Base-by-base conservation (phyloP, 2,888 invertebrate species). In the Eilema griseolum region DNA sequence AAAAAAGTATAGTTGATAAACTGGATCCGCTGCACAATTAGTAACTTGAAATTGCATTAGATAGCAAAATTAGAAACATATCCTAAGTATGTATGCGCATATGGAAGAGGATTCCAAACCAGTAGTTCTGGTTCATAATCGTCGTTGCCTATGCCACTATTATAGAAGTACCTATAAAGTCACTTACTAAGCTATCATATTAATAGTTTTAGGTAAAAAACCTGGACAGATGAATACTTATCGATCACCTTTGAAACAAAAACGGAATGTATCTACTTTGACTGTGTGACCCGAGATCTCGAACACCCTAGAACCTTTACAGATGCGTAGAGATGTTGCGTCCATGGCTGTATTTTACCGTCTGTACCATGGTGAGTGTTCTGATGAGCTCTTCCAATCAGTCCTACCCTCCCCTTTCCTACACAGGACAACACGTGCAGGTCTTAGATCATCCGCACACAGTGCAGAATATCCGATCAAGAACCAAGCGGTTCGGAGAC, bases 91-190 rank as follows among this genome's bases (percentile, higher is more conserved):
- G 24, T 31, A 3, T 11, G 31, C n/a, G 16, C 4, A 16, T 52
- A 31, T 24, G 23, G 66, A n/a, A 66, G 37, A 67, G 26, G n/a
- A 28, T 31, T 23, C 52, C 52, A 20, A 52, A 52, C 61, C 61
- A 31, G 61, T 67, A 46, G 28, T 61, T 52, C 67, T 61, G 28
- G 46, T 67, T 61, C 31, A 31, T 61, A 31, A 31, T 33, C 46
- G n/a, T 41, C 24, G 2, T 33, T 8, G 24, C 57, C 24, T 3
- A 57, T n/a, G 31, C 57, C 57, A 7, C 59, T 24, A 33, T 59
- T 31, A 57, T 59, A 59, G 20, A 41, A 41, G 41, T 62, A 24
- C 52, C n/a, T 52, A 10, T 52, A n/a, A n/a, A 46, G 20, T 46
- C 46, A 46, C 7, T n/a, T n/a, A n/a, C 20, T 46, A 46, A 46